Conservation (phyloP, 2,888 invertebrate species). For the Cephus rjabovi region DNA sequence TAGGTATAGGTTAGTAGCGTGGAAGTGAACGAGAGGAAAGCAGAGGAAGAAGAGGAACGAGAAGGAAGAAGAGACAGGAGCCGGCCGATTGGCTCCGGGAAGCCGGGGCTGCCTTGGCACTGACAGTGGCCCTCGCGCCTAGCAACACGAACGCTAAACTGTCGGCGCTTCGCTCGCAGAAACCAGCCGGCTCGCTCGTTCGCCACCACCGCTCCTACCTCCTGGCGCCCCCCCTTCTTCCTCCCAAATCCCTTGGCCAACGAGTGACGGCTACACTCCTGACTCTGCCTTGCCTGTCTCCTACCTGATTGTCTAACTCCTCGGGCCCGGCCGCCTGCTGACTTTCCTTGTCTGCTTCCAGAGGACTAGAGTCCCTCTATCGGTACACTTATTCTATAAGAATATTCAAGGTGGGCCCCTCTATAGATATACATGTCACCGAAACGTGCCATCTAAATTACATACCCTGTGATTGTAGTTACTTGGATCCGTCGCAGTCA, state of each 20-base stretch:
- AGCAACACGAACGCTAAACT: conserved; percentile 61
- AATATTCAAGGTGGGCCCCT: no score
- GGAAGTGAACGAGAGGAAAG: background rate
- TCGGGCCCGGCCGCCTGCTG: background rate
- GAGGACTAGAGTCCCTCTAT: background rate
- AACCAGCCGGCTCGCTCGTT: conserved; percentile 23
- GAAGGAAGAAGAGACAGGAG: background rate
- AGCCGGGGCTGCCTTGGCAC: conserved; percentile 57
- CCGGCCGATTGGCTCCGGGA: conserved; percentile 37
- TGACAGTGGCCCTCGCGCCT: conserved; percentile 63
- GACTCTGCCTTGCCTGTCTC: conserved; percentile 25
- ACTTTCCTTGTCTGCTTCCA: background rate
- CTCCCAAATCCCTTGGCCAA: background rate
- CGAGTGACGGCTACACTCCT: background rate
- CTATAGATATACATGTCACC: background rate
- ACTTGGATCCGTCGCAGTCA: background rate
- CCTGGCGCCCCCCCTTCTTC: background rate
- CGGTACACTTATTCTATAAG: background rate
- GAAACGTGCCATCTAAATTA: background rate
- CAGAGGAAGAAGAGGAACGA: conserved; percentile 5
- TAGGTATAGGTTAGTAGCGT: background rate
- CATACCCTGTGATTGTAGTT: background rate
- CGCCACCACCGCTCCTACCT: conserved; percentile 34
- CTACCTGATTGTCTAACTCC: conserved; percentile 18
- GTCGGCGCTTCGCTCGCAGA: conserved; percentile 39